phyloP scores from a whole-genome alignment of 1,140 invertebrate species.

The Drosophila ohnishii region DNA sequence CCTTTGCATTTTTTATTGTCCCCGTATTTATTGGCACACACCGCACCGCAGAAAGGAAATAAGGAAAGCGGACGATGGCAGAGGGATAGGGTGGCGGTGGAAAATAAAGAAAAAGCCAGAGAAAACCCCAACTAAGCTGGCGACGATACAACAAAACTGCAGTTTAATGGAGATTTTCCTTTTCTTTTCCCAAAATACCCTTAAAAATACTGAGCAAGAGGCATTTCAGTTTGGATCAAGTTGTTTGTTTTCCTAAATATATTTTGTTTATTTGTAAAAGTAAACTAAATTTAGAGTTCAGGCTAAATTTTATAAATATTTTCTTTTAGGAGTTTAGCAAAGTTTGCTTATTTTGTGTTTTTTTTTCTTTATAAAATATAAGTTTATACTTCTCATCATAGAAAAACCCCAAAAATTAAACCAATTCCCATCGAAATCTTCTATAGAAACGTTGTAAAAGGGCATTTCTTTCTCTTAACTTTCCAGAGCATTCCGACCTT shows the following conservation, averaged over 20 bases:
- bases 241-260: not conserved
- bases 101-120: conserved; percentile 26
- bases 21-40: conserved; percentile 71
- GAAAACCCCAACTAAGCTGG: conserved; percentile 49
- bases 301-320: not conserved
- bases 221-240: not conserved
- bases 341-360: no score
- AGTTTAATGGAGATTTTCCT: conserved; percentile 66
- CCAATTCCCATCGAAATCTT: not conserved
- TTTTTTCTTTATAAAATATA: not conserved
- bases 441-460: not conserved
- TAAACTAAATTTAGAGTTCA: accelerated
- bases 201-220: not conserved
- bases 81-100: not conserved
- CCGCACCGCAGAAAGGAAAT: conserved; percentile 51
- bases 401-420: no score
- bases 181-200: conserved; percentile 29
- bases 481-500: conserved; percentile 6
- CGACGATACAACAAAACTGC: conserved; percentile 44
- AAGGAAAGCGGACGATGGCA: not conserved
- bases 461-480: not conserved
- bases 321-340: not conserved
- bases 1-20: conserved; percentile 80
- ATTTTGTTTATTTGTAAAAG: not conserved
- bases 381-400: not conserved